Conservation (phyloP, 1,140 invertebrate species). For the Mya arenaria region DNA sequence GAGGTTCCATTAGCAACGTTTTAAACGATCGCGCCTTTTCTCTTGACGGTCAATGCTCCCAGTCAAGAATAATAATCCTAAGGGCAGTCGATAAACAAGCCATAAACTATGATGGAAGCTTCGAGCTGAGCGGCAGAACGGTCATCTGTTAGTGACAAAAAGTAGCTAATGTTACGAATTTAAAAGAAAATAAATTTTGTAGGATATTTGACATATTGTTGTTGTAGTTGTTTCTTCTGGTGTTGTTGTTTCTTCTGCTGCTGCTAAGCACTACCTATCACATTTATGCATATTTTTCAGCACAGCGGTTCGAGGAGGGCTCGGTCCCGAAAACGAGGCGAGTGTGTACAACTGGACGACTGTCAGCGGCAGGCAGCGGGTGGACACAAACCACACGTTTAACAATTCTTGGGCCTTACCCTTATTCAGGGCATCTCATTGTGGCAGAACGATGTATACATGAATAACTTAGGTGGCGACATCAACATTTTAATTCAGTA, state of each 20-base stretch:
- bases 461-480: slow-evolving; percentile 31
- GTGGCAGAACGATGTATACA: slow-evolving; percentile 23
- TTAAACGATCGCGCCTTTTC: slow-evolving; percentile 6
- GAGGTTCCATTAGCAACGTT: slow-evolving; percentile 11
- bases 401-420: slow-evolving; percentile 8
- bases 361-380: neutral
- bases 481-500: too few species aligned
- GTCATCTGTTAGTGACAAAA: slow-evolving; percentile 32
- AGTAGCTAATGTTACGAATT: too few species aligned
- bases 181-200: too few species aligned
- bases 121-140: neutral
- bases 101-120: slow-evolving; percentile 2
- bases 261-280: too few species aligned
- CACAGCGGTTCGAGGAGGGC: slow-evolving; percentile 10
- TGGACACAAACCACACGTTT: slow-evolving; percentile 27
- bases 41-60: slow-evolving; percentile 1
- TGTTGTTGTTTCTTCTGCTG: too few species aligned
- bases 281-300: neutral
- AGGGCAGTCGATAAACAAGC: neutral
- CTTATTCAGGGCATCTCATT: neutral
- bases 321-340: neutral
- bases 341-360: slow-evolving; percentile 23
- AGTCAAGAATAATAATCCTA: slow-evolving; percentile 13
- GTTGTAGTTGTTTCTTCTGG: too few species aligned
- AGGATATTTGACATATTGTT: too few species aligned